Conservation (phyloP, 2,797 vertebrate species). For the Cyprinella venusta region DNA sequence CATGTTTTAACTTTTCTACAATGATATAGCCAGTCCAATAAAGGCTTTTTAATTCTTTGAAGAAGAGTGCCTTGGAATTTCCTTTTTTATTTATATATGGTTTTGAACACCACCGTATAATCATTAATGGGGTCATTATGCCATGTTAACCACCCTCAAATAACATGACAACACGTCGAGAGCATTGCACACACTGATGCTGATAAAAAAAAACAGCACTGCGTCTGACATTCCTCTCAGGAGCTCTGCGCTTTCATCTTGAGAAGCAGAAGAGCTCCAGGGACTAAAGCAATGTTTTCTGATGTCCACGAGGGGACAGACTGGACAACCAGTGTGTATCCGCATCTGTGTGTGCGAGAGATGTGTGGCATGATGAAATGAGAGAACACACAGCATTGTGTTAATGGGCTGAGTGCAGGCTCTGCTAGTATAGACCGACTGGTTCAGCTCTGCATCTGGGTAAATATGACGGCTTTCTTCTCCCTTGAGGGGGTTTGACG, state of each 20-base stretch:
- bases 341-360: slow-evolving; percentile 7
- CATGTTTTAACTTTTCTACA: too few relatives aligned
- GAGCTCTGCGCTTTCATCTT: slow-evolving; percentile 43
- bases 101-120: not conserved
- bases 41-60: too few relatives aligned
- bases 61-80: too few relatives aligned
- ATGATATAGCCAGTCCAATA: too few relatives aligned
- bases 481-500: not conserved
- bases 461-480: not conserved
- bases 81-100: not conserved
- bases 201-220: slow-evolving; percentile 33
- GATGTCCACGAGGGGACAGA: slow-evolving; percentile 48
- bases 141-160: slow-evolving; percentile 3
- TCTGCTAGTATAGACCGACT: slow-evolving; percentile 7
- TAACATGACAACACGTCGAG: slow-evolving; percentile 9
- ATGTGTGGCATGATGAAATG: slow-evolving; percentile 17
- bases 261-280: slow-evolving; percentile 44
- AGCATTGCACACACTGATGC: slow-evolving; percentile 15
- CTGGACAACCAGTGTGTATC: slow-evolving; percentile 24
- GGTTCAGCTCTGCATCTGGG: not conserved
- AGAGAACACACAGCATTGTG: not conserved
- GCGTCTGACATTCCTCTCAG: slow-evolving; percentile 44
- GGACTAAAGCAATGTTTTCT: slow-evolving; percentile 48
- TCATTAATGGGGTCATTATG: not conserved
- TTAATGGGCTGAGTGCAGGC: slow-evolving; percentile 10